A percentile compares a stretch with the other conserved stretches of the same genome.
phyloP scores from a whole-genome alignment of 2,797 vertebrate genomes.

The Aldrovandia affinis region DNA sequence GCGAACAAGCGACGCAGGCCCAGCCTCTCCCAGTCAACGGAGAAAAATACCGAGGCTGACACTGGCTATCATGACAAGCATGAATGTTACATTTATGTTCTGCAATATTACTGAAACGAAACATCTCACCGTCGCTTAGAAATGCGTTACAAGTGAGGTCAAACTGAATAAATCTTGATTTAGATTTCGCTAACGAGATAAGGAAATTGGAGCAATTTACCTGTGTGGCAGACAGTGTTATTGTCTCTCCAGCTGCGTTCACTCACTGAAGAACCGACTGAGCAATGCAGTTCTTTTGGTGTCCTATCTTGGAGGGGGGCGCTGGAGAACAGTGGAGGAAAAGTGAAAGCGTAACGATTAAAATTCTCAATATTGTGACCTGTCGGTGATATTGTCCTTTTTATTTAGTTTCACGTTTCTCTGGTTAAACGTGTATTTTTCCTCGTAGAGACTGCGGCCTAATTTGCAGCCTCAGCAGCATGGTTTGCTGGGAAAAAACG shows the following conservation, averaged over 20 bases:
- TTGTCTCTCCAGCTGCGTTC: constrained; percentile 57
- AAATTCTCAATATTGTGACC: no score
- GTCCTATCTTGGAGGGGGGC: constrained; percentile 38
- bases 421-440: no score
- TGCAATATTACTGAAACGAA: not conserved
- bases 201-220: constrained; percentile 43
- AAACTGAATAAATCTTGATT: not conserved
- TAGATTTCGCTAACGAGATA: not conserved
- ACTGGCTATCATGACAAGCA: constrained; percentile 10
- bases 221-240: constrained; percentile 52
- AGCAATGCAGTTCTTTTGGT: constrained; percentile 26
- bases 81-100: not conserved
- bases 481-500: no score
- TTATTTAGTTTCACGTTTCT: no score
- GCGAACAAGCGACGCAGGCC: constrained; percentile 5
- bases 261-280: constrained; percentile 38
- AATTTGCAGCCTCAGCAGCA: no score
- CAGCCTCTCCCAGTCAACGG: constrained; percentile 24
- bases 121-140: not conserved
- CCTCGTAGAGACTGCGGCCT: no score
- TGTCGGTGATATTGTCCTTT: no score
- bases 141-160: not conserved
- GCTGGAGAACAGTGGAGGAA: constrained; percentile 29
- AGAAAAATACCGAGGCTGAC: not conserved
- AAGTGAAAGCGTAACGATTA: not conserved